Percentiles rank a stretch among this genome's conserved stretches.
Evolutionary conservation across 30 jellyfish, hydroid and myxozoan species (phyloP).

Genomic region (Rhopilema esculentum): DNA sequence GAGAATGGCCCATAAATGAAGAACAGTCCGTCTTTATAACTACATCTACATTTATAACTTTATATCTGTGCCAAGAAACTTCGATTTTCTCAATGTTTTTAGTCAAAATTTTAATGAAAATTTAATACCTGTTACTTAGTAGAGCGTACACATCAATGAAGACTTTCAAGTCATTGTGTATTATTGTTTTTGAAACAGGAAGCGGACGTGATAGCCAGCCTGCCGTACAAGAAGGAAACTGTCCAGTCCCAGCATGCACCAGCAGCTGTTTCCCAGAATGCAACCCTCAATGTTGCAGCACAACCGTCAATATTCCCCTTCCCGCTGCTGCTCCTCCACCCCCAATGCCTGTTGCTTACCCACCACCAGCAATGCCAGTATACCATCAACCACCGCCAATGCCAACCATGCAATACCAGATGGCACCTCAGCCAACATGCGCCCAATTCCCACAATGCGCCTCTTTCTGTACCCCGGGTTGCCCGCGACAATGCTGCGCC

Average conservation of each 20-base stretch:
- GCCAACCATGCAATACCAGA: conserved; percentile 56
- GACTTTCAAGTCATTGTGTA: too few relatives aligned
- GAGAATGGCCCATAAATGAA: too few relatives aligned
- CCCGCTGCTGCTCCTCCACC: conserved; percentile 83
- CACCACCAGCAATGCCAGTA: conserved; percentile 68
- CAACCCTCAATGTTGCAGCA: conserved; percentile 89
- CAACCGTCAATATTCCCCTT: conserved; percentile 71
- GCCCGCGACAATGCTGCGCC: conserved; percentile 85
- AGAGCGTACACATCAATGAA: too few relatives aligned
- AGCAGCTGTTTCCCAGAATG: conserved; percentile 98
- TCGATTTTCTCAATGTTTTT: too few relatives aligned
- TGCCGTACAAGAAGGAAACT: conserved; percentile 73
- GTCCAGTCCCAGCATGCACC: conserved; percentile 94
- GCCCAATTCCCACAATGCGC: conserved; percentile 88
- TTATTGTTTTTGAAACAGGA: too few relatives aligned
- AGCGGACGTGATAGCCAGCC: conserved; percentile 83
- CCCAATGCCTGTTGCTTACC: conserved; percentile 58
- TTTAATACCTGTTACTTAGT: too few relatives aligned
- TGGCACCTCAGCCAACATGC: conserved; percentile 67
- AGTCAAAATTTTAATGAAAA: too few relatives aligned
- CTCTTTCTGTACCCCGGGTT: conserved; percentile 76
- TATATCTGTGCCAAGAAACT: too few relatives aligned
- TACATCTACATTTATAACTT: too few relatives aligned
- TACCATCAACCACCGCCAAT: conserved; percentile 83
- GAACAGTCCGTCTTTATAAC: too few relatives aligned